phyloP scores from a whole-genome alignment of 2,113 vertebrate species.

The Entelurus aequoreus region DNA sequence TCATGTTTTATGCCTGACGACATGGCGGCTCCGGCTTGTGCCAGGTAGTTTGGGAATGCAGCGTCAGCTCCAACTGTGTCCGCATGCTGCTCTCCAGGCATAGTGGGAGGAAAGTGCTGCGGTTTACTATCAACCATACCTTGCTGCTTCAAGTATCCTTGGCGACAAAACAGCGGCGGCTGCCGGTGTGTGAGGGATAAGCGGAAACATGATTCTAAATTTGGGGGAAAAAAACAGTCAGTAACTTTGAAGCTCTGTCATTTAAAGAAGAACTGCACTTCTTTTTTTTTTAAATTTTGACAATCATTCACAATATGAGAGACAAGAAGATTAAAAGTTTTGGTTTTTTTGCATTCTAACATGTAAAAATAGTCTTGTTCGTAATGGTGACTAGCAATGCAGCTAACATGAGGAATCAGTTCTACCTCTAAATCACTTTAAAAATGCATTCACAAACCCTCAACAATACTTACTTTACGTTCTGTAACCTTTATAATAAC shows the following conservation, averaged over 20 bases:
- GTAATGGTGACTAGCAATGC: too few species aligned
- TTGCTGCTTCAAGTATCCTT: conserved; percentile 79
- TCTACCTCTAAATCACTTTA: too few species aligned
- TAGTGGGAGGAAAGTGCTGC: conserved; percentile 48
- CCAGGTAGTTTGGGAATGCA: conserved; percentile 35
- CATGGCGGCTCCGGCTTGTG: conserved; percentile 55
- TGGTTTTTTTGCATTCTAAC: too few species aligned
- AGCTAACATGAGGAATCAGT: too few species aligned
- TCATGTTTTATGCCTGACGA: conserved; percentile 78
- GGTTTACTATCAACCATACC: conserved; percentile 65
- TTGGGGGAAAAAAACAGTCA: conserved; percentile 9
- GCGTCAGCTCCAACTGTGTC: conserved; percentile 8
- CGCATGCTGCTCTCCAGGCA: conserved; percentile 14
- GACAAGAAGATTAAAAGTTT: too few species aligned
- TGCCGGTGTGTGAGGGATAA: conserved; percentile 80
- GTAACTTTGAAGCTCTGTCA: not conserved
- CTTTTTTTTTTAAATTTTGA: too few species aligned
- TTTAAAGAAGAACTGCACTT: too few species aligned
- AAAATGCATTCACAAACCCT: too few species aligned
- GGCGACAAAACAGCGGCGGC: conserved; percentile 83
- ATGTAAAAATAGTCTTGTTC: too few species aligned
- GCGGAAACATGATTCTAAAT: conserved; percentile 87
- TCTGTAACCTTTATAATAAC: too few species aligned
- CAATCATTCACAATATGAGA: too few species aligned
- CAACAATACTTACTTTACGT: too few species aligned